Conservation (phyloP, 2,797 vertebrate species). For the Monodelphis domestica region DNA sequence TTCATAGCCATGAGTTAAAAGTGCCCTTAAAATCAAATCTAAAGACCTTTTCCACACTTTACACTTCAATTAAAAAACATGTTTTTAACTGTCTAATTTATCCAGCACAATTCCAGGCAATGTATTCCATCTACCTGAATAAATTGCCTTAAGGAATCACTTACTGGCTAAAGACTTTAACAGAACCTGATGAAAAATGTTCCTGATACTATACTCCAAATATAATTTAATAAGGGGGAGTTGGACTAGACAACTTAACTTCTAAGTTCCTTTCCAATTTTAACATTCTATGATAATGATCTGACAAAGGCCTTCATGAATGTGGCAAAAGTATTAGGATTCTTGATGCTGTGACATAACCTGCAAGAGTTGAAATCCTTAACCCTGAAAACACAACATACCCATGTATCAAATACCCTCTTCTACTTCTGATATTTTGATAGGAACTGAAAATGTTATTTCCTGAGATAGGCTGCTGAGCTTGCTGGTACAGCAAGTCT, state of each 20-base stretch:
- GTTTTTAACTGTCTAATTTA: not conserved
- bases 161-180: not conserved
- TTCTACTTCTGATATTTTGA: not conserved
- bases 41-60: not conserved
- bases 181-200: not conserved
- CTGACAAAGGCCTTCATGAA: conserved; percentile 28
- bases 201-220: not conserved
- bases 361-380: not conserved
- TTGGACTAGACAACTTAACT: not conserved
- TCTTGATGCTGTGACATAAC: not conserved
- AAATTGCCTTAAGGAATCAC: not conserved
- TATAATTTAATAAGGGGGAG: conserved; percentile 19
- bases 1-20: not conserved
- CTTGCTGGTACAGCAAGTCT: conserved; percentile 9
- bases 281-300: not conserved
- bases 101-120: not conserved
- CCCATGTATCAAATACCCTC: not conserved
- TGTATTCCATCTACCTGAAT: not conserved
- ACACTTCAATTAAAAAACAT: not conserved
- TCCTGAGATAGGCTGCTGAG: conserved; percentile 28
- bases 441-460: not conserved
- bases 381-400: not conserved
- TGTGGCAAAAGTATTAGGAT: not conserved
- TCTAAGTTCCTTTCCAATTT: conserved; percentile 4
- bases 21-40: not conserved